Conservation (phyloP, 2,888 invertebrate genomes). For the Tipula lateralis region DNA sequence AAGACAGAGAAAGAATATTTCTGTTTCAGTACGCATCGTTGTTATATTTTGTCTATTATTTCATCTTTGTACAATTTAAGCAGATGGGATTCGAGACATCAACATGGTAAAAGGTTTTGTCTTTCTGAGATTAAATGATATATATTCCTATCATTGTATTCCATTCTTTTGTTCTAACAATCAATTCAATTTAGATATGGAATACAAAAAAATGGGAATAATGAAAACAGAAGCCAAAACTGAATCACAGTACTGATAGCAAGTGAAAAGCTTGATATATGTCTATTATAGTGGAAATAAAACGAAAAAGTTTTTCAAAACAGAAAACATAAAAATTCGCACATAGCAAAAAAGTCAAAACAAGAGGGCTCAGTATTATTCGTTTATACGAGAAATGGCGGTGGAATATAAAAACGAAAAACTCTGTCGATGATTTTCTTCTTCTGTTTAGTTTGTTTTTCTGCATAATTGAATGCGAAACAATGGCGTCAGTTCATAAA, state of each 20-base stretch:
- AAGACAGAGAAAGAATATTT: neutral
- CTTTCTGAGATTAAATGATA: neutral
- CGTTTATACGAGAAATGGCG: neutral
- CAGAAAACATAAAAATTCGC: neutral
- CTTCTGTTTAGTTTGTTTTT: neutral
- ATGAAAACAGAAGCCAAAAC: neutral
- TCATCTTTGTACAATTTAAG: neutral
- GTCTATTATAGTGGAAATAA: neutral
- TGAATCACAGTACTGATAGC: neutral
- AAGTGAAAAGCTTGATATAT: neutral
- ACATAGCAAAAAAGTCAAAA: neutral
- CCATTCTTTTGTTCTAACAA: neutral
- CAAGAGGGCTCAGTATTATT: neutral
- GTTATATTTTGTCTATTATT: neutral
- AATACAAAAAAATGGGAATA: neutral
- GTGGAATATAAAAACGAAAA: neutral
- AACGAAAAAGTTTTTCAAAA: neutral
- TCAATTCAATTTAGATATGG: slow-evolving; percentile 11
- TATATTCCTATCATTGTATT: neutral
- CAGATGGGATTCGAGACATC: neutral
- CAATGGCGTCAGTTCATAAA: neutral
- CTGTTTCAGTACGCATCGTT: neutral
- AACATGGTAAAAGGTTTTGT: neutral
- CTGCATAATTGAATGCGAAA: slow-evolving; percentile 11
- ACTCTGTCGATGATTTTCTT: neutral